Evolutionary conservation across 2,888 invertebrate genomes (phyloP).

Genomic region (Eupithecia subumbrata): DNA sequence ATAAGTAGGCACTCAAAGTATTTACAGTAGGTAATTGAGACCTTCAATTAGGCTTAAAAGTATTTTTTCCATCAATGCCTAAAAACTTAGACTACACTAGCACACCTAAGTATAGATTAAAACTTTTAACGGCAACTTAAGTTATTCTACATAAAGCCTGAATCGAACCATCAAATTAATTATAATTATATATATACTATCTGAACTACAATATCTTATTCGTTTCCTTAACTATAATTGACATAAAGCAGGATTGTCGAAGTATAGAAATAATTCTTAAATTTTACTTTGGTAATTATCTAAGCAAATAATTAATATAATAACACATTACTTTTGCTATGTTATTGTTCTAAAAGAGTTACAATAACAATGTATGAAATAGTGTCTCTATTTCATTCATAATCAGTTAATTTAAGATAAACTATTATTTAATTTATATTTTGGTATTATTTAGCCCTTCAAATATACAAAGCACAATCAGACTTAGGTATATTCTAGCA

Average conservation of each 20-base stretch:
- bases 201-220: conserved; percentile 62
- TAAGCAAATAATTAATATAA: conserved; percentile 19
- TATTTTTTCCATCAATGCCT: background rate
- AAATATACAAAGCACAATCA: conserved; percentile 78
- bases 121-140: conserved; percentile 33
- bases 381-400: background rate
- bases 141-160: conserved; percentile 15
- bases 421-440: conserved; percentile 32
- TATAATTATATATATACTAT: conserved; percentile 17
- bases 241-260: conserved; percentile 75
- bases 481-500: conserved; percentile 83
- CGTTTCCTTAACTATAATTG: conserved; percentile 77
- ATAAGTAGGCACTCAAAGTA: background rate
- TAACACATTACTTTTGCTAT: conserved; percentile 13
- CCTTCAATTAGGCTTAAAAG: background rate
- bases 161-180: background rate
- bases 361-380: background rate
- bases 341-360: conserved; percentile 36
- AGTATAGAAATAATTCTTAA: conserved; percentile 54
- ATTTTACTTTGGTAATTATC: conserved; percentile 61
- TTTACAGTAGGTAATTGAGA: background rate
- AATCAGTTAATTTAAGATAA: conserved; percentile 17
- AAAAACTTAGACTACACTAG: background rate
- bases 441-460: conserved; percentile 62
- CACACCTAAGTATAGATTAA: background rate